phyloP scores from a whole-genome alignment of 2,888 invertebrate genomes.

The Cistogaster globosa region DNA sequence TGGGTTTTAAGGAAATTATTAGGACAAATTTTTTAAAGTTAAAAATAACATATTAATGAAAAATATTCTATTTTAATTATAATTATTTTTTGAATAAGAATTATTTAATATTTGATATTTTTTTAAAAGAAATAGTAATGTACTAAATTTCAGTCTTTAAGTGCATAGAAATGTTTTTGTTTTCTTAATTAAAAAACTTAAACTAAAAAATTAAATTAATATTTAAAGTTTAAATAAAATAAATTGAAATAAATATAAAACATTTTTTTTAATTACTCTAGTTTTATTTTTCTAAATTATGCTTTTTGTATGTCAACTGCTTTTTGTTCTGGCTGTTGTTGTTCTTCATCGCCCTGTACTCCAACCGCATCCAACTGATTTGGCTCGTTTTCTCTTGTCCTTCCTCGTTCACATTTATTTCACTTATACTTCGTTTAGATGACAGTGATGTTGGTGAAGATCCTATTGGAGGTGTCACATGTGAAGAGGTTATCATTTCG shows the following conservation, averaged over 20 bases:
- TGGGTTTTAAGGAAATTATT: slow-evolving; percentile 27
- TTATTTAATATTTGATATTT: too few relatives aligned
- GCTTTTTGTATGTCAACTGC: neutral
- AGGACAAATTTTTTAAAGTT: slow-evolving; percentile 9
- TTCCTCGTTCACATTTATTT: slow-evolving; percentile 64
- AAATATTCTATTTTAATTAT: slow-evolving; percentile 32
- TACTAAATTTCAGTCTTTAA: slow-evolving; percentile 71
- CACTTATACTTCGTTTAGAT: slow-evolving; percentile 70
- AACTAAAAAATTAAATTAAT: slow-evolving; percentile 25
- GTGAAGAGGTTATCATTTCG: slow-evolving; percentile 59
- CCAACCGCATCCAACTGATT: neutral
- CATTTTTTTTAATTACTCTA: slow-evolving; percentile 8
- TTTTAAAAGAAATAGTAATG: slow-evolving; percentile 65
- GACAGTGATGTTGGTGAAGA: slow-evolving; percentile 73
- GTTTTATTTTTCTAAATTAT: neutral
- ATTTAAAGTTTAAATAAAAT: neutral
- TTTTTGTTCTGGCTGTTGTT: slow-evolving; percentile 8
- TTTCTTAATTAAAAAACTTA: slow-evolving; percentile 44
- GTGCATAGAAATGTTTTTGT: slow-evolving; percentile 66
- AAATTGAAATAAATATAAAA: neutral
- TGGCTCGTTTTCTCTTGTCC: slow-evolving; percentile 12
- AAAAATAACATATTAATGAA: slow-evolving; percentile 8
- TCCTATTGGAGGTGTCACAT: slow-evolving; percentile 62
- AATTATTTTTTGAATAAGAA: too few relatives aligned
- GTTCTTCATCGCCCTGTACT: neutral